Base-by-base conservation (phyloP, 2,113 vertebrate species). In the Percina caprodes region DNA sequence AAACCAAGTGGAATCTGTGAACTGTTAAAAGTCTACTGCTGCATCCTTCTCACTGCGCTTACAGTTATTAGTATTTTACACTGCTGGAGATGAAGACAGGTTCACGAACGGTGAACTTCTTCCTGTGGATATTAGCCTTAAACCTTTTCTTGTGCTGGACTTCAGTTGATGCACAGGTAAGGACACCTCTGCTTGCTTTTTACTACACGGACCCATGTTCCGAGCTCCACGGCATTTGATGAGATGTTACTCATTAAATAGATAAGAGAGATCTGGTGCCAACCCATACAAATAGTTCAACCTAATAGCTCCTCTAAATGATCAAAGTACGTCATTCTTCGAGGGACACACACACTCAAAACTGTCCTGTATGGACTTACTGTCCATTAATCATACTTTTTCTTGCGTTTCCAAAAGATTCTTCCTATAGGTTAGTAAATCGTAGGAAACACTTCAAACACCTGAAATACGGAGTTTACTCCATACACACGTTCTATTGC, bases 121-220 rank as follows among this genome's bases (percentile, higher is more conserved):
- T 45, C 13, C 15, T 69, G 16, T 77, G 85, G 87, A 80, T 87
- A 3, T 55, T 78, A 2, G 19, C 61, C 39, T 3, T 77, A 15
- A 90, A 90, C 89, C 83, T 89, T 85, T 81, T 78, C 0, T 16
- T 79, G 15, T 74, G 74, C 59, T 81, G 87, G 80, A 71, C 77
- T 46, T 62, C 18, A 14, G 68, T 49, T 49, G 67, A 79, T 16
- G 79, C 91, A 74, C 91, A 92, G 91, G 91, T 90, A 82, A 87
- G 85, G 4, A 73, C 33, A 61, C 42, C n/a, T 16, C 15, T 26
- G 1, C 7, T 73, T 78, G 23, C n/a, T 26, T 5, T 26, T 39
- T 13, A n/a, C n/a, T n/a, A n/a, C n/a, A n/a, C n/a, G n/a, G n/a
- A n/a, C 3, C 3, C 2, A 0, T 24, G 51, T 35, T 24, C n/a